These are phyloP conservation scores for Hydrotaea diabolus DNA, from an alignment of 2,888 invertebrate genomes.

Conservation along the genomic window DNA sequence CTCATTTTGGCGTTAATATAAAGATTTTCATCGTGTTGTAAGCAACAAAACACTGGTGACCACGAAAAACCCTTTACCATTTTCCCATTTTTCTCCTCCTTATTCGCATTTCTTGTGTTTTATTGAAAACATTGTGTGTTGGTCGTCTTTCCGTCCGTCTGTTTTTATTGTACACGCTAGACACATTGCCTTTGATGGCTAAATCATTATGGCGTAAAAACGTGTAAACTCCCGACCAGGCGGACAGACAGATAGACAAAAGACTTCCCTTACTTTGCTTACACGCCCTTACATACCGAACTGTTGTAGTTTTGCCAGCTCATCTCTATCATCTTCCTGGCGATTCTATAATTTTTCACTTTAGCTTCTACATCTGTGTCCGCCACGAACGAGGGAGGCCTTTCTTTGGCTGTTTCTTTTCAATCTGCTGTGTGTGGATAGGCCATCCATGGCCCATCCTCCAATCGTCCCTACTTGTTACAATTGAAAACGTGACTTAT, in stretches of 20 bases:
- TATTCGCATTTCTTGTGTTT: constrained; percentile 24
- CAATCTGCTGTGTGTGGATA: neutral
- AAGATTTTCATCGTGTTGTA: constrained; percentile 32
- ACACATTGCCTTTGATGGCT: constrained; percentile 47
- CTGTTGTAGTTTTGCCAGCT: constrained; percentile 29
- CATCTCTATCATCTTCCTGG: neutral
- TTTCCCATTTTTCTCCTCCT: constrained; percentile 20
- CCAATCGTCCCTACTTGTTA: constrained; percentile 41
- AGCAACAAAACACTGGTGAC: constrained; percentile 60
- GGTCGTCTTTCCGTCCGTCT: neutral
- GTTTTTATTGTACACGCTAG: constrained; percentile 23
- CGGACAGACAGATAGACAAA: neutral
- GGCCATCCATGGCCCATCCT: constrained; percentile 17
- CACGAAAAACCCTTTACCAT: constrained; percentile 46
- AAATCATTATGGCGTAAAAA: constrained; percentile 65
- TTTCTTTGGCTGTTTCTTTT: constrained; percentile 36
- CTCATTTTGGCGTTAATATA: constrained; percentile 36
- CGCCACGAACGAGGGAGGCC: neutral
- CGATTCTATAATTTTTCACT: constrained; percentile 50
- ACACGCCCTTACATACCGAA: neutral
- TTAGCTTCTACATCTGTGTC: constrained; percentile 51
- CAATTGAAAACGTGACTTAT: constrained; percentile 69
- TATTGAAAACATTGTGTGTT: constrained; percentile 26
- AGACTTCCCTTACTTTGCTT: no score
- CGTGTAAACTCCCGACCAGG: constrained; percentile 55